phyloP scores from a whole-genome alignment of 2,797 vertebrate genomes.

The Pogonophryne albipinna region DNA sequence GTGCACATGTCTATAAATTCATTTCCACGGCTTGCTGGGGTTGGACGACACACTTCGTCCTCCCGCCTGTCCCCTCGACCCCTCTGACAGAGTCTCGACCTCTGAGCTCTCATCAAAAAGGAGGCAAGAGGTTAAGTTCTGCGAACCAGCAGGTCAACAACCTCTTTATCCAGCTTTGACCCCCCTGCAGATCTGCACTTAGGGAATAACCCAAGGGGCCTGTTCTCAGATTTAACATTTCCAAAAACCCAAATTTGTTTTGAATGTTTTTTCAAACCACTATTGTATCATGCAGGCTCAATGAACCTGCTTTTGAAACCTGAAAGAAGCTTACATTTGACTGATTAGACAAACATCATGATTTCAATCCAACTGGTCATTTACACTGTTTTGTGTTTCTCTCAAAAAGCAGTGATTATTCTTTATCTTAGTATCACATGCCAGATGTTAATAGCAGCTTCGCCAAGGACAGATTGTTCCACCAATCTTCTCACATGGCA shows the following conservation, averaged over 20 bases:
- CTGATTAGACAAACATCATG: too few relatives aligned
- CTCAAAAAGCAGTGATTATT: neutral
- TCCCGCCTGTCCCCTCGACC: conserved; percentile 53
- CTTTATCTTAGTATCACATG: neutral
- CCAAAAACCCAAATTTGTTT: neutral
- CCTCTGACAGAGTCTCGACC: conserved; percentile 61
- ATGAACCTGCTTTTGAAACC: neutral
- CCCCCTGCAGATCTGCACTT: conserved; percentile 13
- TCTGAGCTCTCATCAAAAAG: conserved; percentile 62
- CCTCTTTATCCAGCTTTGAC: conserved; percentile 65
- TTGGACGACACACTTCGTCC: conserved; percentile 62
- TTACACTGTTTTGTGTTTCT: neutral
- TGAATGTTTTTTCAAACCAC: neutral
- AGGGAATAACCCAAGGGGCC: conserved; percentile 18
- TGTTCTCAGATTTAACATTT: conserved; percentile 23
- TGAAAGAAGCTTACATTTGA: neutral
- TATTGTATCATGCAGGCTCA: neutral
- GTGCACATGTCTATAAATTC: conserved; percentile 19
- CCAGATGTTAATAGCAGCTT: neutral
- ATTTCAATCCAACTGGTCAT: neutral
- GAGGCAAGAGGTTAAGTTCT: conserved; percentile 77
- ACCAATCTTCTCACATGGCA: neutral
- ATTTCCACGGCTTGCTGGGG: conserved; percentile 29
- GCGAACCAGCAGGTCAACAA: conserved; percentile 73
- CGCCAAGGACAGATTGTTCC: neutral